These are phyloP conservation scores for Thereva nobilitata DNA, from an alignment of 2,888 invertebrate genomes.

Conservation along the genomic window DNA sequence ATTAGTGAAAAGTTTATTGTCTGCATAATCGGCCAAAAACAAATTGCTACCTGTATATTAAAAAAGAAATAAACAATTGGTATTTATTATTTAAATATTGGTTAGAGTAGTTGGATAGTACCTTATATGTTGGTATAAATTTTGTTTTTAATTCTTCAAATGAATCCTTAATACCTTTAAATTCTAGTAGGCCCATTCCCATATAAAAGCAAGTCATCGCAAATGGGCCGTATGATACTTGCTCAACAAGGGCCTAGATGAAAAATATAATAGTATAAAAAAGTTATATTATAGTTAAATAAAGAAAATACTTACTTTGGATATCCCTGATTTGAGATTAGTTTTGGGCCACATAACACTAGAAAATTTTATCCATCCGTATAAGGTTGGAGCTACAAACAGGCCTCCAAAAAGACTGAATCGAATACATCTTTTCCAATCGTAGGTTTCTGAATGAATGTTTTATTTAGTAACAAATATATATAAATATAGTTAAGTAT, in stretches of 20 bases:
- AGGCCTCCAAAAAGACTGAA: constrained; percentile 77
- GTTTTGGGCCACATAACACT: constrained; percentile 75
- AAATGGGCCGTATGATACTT: constrained; percentile 74
- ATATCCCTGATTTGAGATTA: constrained; percentile 70
- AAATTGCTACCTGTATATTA: constrained; percentile 58
- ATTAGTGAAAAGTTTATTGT: constrained; percentile 74
- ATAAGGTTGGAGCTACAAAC: constrained; percentile 79
- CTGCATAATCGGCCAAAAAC: constrained; percentile 74
- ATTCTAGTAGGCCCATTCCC: constrained; percentile 74
- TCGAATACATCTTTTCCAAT: constrained; percentile 69
- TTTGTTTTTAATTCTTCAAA: constrained; percentile 70
- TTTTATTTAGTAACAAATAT: background rate
- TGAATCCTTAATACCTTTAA: constrained; percentile 66
- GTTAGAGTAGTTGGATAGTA: constrained; percentile 41
- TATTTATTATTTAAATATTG: background rate
- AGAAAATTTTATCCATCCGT: constrained; percentile 76
- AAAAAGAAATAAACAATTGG: constrained; percentile 7
- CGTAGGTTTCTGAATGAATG: constrained; percentile 60
- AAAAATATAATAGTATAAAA: constrained; percentile 1
- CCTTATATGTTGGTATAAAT: constrained; percentile 70
- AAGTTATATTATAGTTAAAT: background rate
- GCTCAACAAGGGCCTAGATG: constrained; percentile 68
- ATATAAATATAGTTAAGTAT: background rate
- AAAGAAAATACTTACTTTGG: constrained; percentile 61
- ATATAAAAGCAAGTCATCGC: constrained; percentile 77